These are phyloP conservation scores for Antedon mediterranea DNA, from an alignment of 53 echinoderm and acorn worm genomes.

Conservation along the genomic window DNA sequence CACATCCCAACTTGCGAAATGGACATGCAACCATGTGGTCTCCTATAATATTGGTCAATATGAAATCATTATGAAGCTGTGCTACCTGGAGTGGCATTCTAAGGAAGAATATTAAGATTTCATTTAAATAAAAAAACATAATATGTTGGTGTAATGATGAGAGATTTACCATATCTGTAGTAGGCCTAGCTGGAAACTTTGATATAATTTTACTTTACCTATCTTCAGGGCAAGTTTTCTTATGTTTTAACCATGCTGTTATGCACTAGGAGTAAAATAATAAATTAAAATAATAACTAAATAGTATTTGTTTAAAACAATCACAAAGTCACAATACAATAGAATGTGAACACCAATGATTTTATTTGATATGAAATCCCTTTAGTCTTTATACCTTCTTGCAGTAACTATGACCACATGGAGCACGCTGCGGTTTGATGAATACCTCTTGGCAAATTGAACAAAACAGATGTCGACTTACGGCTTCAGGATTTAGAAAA, in stretches of 20 bases:
- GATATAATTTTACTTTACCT: slow-evolving; percentile 14
- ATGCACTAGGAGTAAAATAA: slow-evolving; percentile 29
- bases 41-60: slow-evolving; percentile 59
- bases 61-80: slow-evolving; percentile 57
- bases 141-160: too few relatives aligned
- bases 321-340: too few relatives aligned
- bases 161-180: too few relatives aligned
- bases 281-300: too few relatives aligned
- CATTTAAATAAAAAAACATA: too few relatives aligned
- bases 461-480: slow-evolving; percentile 54
- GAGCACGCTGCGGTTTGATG: slow-evolving; percentile 56
- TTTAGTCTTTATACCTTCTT: slow-evolving; percentile 32
- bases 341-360: too few relatives aligned
- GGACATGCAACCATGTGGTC: slow-evolving; percentile 66
- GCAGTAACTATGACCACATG: slow-evolving; percentile 73
- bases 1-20: slow-evolving; percentile 34
- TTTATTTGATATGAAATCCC: too few relatives aligned
- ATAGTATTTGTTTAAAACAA: too few relatives aligned
- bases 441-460: slow-evolving; percentile 78
- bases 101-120: background rate
- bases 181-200: too few relatives aligned
- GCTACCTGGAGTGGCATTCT: slow-evolving; percentile 32
- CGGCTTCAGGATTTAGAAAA: slow-evolving; percentile 61
- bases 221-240: slow-evolving; percentile 37
- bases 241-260: slow-evolving; percentile 37